Evolutionary conservation across 2,888 invertebrate genomes (phyloP).

Genomic region (Gibbula magus): DNA sequence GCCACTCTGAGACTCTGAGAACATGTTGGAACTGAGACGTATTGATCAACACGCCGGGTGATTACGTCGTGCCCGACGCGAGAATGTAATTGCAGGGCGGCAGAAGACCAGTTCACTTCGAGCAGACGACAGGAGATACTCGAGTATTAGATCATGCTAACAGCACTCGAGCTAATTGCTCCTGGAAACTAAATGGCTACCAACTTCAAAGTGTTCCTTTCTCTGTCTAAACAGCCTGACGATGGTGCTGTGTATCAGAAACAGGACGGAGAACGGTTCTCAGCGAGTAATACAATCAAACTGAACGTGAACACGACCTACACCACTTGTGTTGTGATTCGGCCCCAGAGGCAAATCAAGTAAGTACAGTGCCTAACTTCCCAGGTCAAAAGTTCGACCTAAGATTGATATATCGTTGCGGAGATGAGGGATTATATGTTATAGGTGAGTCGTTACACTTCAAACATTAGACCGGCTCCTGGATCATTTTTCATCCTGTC

Average conservation of each 20-base stretch:
- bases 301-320: slow-evolving; percentile 78
- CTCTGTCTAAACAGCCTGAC: slow-evolving; percentile 77
- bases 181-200: slow-evolving; percentile 40
- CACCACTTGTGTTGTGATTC: slow-evolving; percentile 78
- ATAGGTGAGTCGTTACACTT: too few species aligned
- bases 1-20: not conserved
- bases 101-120: not conserved
- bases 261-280: slow-evolving; percentile 79
- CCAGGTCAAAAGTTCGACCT: not conserved
- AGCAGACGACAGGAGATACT: slow-evolving; percentile 14
- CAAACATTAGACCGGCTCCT: too few species aligned
- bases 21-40: not conserved
- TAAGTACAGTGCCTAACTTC: slow-evolving; percentile 73
- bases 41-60: not conserved
- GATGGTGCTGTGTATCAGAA: slow-evolving; percentile 78
- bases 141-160: not conserved
- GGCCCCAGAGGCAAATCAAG: slow-evolving; percentile 78
- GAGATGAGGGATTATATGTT: too few species aligned
- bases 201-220: slow-evolving; percentile 77
- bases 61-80: not conserved
- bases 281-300: slow-evolving; percentile 79
- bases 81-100: not conserved
- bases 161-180: not conserved
- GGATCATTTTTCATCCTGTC: too few species aligned
- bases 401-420: too few species aligned